phyloP scores from a whole-genome alignment of 1,140 invertebrate species.

The Drepana arcuata region DNA sequence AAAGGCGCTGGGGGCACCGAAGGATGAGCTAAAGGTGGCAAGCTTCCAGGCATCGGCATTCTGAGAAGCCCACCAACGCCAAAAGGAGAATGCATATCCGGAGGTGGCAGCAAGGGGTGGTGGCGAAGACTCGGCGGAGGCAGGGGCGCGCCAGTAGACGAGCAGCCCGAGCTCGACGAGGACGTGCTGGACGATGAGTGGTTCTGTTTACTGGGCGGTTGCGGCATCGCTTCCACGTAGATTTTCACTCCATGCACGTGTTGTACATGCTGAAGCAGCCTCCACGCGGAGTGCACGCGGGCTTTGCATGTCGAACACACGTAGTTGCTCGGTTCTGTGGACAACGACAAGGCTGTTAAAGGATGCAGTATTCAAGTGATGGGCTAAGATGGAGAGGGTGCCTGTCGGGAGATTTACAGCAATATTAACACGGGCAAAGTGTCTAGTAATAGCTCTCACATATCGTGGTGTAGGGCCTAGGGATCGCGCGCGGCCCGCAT shows the following conservation, averaged over 20 bases:
- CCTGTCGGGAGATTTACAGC: slow-evolving; percentile 56
- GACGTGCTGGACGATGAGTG: slow-evolving; percentile 72
- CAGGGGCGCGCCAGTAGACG: slow-evolving; percentile 73
- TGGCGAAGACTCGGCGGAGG: slow-evolving; percentile 75
- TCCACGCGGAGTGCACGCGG: slow-evolving; percentile 92
- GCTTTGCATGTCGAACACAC: slow-evolving; percentile 95
- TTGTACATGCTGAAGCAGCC: slow-evolving; percentile 94
- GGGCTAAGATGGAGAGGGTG: slow-evolving; percentile 30
- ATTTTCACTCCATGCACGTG: slow-evolving; percentile 94
- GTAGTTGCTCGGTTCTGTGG: slow-evolving; percentile 95
- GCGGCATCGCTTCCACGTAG: slow-evolving; percentile 81
- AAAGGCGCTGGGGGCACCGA: slow-evolving; percentile 77
- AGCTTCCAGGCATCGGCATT: slow-evolving; percentile 75
- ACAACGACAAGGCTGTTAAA: slow-evolving; percentile 59
- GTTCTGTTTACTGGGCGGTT: slow-evolving; percentile 59
- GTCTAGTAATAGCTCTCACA: slow-evolving; percentile 71
- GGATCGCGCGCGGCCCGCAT: slow-evolving; percentile 52
- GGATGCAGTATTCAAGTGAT: slow-evolving; percentile 4
- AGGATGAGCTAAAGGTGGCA: slow-evolving; percentile 74
- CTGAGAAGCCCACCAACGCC: slow-evolving; percentile 77
- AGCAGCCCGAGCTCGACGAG: slow-evolving; percentile 73
- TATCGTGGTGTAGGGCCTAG: slow-evolving; percentile 66
- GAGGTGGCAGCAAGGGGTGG: slow-evolving; percentile 76
- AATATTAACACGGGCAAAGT: slow-evolving; percentile 69
- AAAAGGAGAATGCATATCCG: slow-evolving; percentile 78